A percentile compares a stretch with the other conserved stretches of the same genome.
phyloP scores from a whole-genome alignment of 2,888 invertebrate species.

The Nebria salina region DNA sequence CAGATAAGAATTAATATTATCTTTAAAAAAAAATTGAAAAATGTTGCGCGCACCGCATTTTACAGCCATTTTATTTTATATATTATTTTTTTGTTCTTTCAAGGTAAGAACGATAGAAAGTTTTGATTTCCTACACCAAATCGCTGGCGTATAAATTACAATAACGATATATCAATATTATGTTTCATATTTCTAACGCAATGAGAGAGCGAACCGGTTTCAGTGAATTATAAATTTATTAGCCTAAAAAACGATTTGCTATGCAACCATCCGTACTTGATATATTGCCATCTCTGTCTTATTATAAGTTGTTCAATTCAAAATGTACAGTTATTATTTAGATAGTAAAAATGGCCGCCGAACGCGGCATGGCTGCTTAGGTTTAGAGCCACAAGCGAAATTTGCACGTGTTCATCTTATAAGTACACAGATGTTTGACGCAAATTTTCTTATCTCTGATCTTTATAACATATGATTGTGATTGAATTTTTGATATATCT shows the following conservation, averaged over 20 bases:
- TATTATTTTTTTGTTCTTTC: conserved; percentile 40
- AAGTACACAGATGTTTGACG: neutral
- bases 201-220: conserved; percentile 56
- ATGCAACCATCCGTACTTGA: conserved; percentile 23
- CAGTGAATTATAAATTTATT: conserved; percentile 60
- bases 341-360: neutral
- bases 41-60: neutral
- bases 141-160: conserved; percentile 52
- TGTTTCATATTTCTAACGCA: conserved; percentile 59
- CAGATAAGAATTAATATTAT: neutral
- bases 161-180: conserved; percentile 60
- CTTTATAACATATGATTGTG: neutral
- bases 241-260: conserved; percentile 57
- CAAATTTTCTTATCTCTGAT: neutral
- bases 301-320: conserved; percentile 15
- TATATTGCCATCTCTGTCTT: conserved; percentile 12
- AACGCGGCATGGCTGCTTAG: conserved; percentile 12
- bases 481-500: neutral
- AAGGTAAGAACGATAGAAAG: conserved; percentile 49
- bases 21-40: neutral
- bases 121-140: conserved; percentile 19
- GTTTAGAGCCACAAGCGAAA: conserved; percentile 9
- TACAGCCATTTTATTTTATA: neutral
- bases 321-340: conserved; percentile 16
- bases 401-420: conserved; percentile 10